Base-by-base conservation (phyloP, 2,113 vertebrate genomes). In the Ciconia boyciana region DNA sequence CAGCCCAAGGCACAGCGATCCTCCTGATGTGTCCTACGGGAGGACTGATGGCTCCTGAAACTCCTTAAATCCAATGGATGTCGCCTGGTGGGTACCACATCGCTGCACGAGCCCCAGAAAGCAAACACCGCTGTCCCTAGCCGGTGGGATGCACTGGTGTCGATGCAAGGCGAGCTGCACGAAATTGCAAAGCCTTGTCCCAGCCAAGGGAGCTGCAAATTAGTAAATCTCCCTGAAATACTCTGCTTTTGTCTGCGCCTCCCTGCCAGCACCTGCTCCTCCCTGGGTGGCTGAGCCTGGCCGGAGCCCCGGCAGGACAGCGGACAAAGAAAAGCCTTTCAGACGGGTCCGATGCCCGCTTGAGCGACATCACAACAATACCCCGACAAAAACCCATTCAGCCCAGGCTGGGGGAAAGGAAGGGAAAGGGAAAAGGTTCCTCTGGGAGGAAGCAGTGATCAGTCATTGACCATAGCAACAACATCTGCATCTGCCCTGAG, bases 181-280 rank as follows among this genome's bases (percentile, higher is more conserved):
- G 2, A 46, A 69, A 94, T 5, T 41, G 31, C 7, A 32, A 78
- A 89, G 76, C n/a, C 55, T 14, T 16, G 36, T 77, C 57, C 66
- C 68, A 69, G 90, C 46, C 65, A 88, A 66, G 46, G 21, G 79
- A 94, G 85, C 90, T 71, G 66, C 34, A 92, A 57, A 84, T 77
- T 31, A 82, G 82, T 48, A 89, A 94, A 89, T 41, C 72, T 51
- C 29, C 22, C 66, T 46, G 43, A 68, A 95, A 87, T 32, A 43
- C 7, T 28, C 48, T 2, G 21, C 84, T 94, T 97, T 97, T 97
- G 92, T 97, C 57, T 87, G 82, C 4, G 18, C 58, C 70, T 79
- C 79, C n/a, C 51, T 91, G 72, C 44, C 82, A 95, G 81, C 92
- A 93, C 93, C 89, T 94, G 86, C 94, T 90, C 83, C 96, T 96